Evolutionary conservation across 2,888 invertebrate genomes (phyloP), one percentile per base, ranked within the genome.

Genomic region (Troides helena): DNA sequence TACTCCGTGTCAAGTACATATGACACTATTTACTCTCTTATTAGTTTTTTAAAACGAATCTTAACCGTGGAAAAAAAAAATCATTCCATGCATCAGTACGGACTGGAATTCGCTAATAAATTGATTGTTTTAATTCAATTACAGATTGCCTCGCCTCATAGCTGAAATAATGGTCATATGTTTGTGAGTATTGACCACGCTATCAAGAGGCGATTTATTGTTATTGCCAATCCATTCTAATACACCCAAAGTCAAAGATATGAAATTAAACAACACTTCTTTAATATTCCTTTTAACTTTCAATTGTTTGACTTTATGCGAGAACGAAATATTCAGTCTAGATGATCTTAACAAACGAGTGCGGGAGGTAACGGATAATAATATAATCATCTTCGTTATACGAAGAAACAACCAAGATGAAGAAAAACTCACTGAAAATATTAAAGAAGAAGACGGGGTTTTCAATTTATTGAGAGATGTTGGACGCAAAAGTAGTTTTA

Each of bases 301-400:
- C n/a, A 50, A 46, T 69, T 65, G 25, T 43, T 61, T 62, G 5
- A 10, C 46, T 65, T 30, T 62, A 57, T 62, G 69, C 12, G 25
- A 57, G n/a, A 30, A 65, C 50, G 66, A 70, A 66, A 57, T 73
- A 57, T 46, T 57, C 14, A 71, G 63, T 69, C 50, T 71, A 21
- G 65, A 18, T 6, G 69, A 70, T 66, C 62, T 70, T n/a, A 70
- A 70, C 36, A 39, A 66, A 23, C 25, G 58, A 58, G 46, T 66
- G 14, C 65, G 66, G 3, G 39, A 70, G 12, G 65, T 62, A 56
- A 65, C 69, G 3, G 50, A 65, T 25, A 62, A 58, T 8, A 69
- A 62, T 30, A 56, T 65, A 8, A n/a, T 65, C 36, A 21, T 57
- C 14, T 53, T 61, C 12, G 56, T 57, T 50, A 43, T 69, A 21